These are phyloP conservation scores for Eurytoma adleriae DNA, from an alignment of 2,888 invertebrate genomes.

Conservation along the genomic window DNA sequence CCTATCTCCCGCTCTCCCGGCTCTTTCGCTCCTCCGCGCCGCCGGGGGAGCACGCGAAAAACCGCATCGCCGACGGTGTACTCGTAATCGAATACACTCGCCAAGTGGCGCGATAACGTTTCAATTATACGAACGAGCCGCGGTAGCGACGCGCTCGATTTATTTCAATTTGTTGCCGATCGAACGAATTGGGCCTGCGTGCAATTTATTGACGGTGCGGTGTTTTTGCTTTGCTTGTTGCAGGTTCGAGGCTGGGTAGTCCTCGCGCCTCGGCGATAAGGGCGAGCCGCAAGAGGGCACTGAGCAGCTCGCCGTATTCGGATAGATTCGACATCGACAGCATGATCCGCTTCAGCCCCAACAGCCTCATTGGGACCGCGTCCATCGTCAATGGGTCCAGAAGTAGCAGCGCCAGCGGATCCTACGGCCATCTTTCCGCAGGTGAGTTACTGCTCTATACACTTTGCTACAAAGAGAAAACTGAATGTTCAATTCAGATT, in stretches of 20 bases:
- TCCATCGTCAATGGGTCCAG: constrained; percentile 89
- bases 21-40: constrained; percentile 14
- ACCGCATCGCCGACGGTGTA: constrained; percentile 26
- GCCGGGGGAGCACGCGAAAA: background rate
- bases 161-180: too few relatives aligned
- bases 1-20: constrained; percentile 3
- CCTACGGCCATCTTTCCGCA: constrained; percentile 97
- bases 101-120: constrained; percentile 43
- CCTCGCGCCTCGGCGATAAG: constrained; percentile 80
- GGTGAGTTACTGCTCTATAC: constrained; percentile 77
- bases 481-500: too few relatives aligned
- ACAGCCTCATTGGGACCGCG: constrained; percentile 82
- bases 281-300: constrained; percentile 91
- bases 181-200: background rate
- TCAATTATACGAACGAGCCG: constrained; percentile 27
- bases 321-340: constrained; percentile 97
- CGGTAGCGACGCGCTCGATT: background rate
- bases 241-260: constrained; percentile 81
- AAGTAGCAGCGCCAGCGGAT: constrained; percentile 93
- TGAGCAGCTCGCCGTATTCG: constrained; percentile 96
- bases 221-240: constrained; percentile 22
- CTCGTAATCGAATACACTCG: constrained; percentile 35
- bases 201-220: background rate
- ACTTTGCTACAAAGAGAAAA: too few relatives aligned
- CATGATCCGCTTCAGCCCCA: constrained; percentile 96